Percentiles rank a stretch among this genome's conserved stretches.
Evolutionary conservation across 2,113 vertebrate species (phyloP).

Genomic region (Acrocephalus kingi): DNA sequence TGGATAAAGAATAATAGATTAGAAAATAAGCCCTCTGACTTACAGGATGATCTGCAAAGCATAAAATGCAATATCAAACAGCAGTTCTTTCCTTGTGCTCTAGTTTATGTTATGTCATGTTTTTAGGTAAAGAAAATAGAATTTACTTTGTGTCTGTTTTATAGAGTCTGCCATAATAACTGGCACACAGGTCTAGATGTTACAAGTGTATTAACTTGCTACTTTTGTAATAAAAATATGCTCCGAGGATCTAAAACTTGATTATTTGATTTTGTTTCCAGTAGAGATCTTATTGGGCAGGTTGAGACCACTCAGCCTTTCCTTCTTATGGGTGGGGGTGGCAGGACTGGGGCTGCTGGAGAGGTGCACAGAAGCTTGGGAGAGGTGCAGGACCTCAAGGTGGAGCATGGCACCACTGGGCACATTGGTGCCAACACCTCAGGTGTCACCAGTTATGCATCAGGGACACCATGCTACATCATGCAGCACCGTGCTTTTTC

Average conservation of each 20-base stretch:
- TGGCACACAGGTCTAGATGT: background rate
- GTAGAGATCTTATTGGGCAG: background rate
- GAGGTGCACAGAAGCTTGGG: too few relatives aligned
- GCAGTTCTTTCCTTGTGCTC: background rate
- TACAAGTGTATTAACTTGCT: background rate
- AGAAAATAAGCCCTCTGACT: background rate
- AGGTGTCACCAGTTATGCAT: background rate
- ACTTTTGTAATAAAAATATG: background rate
- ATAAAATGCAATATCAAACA: background rate
- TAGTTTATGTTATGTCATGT: background rate
- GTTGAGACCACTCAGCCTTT: background rate
- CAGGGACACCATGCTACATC: background rate
- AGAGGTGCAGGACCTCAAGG: background rate
- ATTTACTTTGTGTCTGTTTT: background rate
- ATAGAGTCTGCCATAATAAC: background rate
- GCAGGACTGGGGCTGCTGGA: background rate
- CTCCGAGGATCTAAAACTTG: background rate
- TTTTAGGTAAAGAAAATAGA: background rate
- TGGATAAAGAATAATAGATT: background rate
- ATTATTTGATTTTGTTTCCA: background rate
- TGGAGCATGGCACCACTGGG: rapidly evolving
- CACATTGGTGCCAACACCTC: background rate
- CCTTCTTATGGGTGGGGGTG: background rate
- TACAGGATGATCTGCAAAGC: background rate
- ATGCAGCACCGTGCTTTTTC: background rate